Percentiles rank a stretch among this genome's conserved stretches.
Evolutionary conservation across 2,888 invertebrate genomes (phyloP).

Genomic region (Nomada ferruginata): DNA sequence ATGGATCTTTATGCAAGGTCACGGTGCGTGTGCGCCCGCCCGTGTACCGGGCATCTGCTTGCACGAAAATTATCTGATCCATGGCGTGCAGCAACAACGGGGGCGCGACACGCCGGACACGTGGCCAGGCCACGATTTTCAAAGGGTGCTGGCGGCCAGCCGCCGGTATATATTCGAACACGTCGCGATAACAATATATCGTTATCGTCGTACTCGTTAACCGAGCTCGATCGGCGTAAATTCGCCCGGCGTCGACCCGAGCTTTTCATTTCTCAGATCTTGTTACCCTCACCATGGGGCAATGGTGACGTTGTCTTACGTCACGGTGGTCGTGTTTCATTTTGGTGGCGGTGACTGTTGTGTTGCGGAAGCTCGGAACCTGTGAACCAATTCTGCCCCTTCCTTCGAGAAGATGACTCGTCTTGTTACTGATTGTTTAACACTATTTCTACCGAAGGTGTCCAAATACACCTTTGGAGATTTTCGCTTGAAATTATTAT

Average conservation of each 20-base stretch:
- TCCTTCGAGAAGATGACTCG: background rate
- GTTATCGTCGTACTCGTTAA: slow-evolving; percentile 70
- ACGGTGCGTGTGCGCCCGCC: slow-evolving; percentile 40
- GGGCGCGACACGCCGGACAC: slow-evolving; percentile 73
- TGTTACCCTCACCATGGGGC: background rate
- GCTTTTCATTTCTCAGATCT: slow-evolving; percentile 35
- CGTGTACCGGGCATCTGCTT: slow-evolving; percentile 54
- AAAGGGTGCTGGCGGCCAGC: slow-evolving; percentile 66
- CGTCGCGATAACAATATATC: slow-evolving; percentile 69
- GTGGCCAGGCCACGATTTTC: slow-evolving; percentile 63
- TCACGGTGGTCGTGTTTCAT: background rate
- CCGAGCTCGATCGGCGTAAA: slow-evolving; percentile 51
- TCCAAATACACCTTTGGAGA: too few species aligned
- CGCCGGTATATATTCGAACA: slow-evolving; percentile 55
- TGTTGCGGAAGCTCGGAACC: too few species aligned
- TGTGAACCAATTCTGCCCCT: background rate
- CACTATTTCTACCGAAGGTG: too few species aligned
- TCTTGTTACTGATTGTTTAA: too few species aligned
- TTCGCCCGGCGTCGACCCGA: slow-evolving; percentile 24
- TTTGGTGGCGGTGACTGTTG: background rate
- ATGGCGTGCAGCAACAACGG: slow-evolving; percentile 67
- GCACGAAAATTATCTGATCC: slow-evolving; percentile 72
- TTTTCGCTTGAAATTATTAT: too few species aligned
- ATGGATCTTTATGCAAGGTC: slow-evolving; percentile 66
- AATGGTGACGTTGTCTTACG: background rate